Evolutionary conservation across 2,113 vertebrate species (phyloP).

Genomic region (Dasypus novemcinctus): DNA sequence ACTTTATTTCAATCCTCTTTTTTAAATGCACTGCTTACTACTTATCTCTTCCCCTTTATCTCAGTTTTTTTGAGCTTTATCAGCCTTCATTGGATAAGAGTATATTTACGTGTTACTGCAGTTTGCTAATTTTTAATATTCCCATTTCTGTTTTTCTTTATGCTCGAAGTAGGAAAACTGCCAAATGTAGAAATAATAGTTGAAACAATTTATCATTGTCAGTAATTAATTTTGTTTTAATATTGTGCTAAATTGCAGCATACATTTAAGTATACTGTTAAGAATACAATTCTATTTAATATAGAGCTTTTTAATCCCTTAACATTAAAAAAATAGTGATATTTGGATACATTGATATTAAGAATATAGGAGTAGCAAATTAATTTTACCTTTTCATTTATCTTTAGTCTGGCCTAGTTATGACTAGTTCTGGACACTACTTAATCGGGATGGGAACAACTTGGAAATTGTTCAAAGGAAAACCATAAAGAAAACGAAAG

Average conservation of each 20-base stretch:
- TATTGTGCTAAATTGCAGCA: background rate
- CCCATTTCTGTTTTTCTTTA: background rate
- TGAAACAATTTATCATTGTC: background rate
- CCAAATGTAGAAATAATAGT: background rate
- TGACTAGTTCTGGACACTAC: slow-evolving; percentile 20
- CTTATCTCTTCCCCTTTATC: background rate
- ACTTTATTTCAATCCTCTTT: background rate
- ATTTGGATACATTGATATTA: slow-evolving; percentile 36
- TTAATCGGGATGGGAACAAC: background rate
- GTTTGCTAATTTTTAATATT: background rate
- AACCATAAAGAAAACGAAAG: background rate
- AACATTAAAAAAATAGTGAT: slow-evolving; percentile 2
- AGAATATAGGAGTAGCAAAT: background rate
- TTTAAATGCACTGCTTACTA: background rate
- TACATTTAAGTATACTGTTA: background rate
- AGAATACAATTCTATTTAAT: slow-evolving; percentile 22
- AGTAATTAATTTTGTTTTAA: too few species aligned
- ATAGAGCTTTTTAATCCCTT: background rate
- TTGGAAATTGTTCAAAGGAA: slow-evolving; percentile 50
- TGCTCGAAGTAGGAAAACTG: background rate
- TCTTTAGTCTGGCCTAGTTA: background rate
- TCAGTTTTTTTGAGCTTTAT: background rate
- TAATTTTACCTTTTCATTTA: slow-evolving; percentile 40
- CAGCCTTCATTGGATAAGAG: background rate
- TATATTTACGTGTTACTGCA: background rate